Conservation (phyloP, 1,140 invertebrate species). For the Batillaria attramentaria region DNA sequence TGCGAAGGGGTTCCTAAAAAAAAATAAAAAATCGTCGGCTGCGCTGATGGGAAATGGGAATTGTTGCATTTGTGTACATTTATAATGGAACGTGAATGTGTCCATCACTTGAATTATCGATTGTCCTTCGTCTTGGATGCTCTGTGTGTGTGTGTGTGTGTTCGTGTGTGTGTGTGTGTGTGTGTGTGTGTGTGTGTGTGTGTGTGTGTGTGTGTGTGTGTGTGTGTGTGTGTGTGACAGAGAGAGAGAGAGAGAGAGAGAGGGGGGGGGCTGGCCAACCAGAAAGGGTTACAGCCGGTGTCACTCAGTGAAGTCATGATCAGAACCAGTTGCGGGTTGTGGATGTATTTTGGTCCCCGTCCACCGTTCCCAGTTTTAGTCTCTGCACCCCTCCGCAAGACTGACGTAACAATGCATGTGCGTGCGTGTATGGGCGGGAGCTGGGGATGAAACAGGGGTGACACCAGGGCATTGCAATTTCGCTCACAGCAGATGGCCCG, state of each 20-base stretch:
- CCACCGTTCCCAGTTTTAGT: background rate
- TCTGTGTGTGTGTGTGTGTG: slow-evolving; percentile 5
- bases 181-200: background rate
- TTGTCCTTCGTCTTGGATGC: no score
- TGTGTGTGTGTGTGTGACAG: background rate
- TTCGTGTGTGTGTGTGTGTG: background rate
- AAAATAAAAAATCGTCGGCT: no score
- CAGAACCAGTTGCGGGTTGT: background rate
- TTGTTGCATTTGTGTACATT: background rate
- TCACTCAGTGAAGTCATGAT: background rate
- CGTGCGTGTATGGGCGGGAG: no score
- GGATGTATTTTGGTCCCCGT: background rate
- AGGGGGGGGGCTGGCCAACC: background rate
- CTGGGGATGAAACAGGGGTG: no score
- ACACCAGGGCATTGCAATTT: no score
- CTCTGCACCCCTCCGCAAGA: background rate
- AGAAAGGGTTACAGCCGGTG: no score
- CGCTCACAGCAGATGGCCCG: no score
- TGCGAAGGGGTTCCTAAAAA: no score
- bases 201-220: background rate
- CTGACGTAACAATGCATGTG: no score
- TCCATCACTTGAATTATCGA: no score
- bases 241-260: background rate
- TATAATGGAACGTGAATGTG: background rate
- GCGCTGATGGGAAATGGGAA: background rate